Evolutionary conservation across 2,113 vertebrate genomes (phyloP), one percentile per base, ranked within the genome.

Genomic region (Cygnus buccinator): DNA sequence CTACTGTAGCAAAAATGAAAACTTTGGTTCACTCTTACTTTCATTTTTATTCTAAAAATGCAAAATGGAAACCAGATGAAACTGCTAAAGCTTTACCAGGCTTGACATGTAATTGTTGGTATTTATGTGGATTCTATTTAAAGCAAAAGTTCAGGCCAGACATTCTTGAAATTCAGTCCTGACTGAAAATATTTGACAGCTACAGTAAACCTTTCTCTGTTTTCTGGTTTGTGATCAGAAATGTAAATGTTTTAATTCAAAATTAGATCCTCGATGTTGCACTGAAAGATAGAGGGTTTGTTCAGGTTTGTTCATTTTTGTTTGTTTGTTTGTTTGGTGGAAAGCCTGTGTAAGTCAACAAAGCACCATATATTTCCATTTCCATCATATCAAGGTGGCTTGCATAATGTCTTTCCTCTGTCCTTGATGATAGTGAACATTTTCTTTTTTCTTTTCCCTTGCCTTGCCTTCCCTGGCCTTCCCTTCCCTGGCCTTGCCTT

Each of bases 121-220:
- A 55, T 83, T 85, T 86, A 44, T 88, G 37, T 76, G 50, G 46
- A 85, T 83, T 90, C 44, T 25, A 37, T 85, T 79, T 62, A 75
- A 92, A 95, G 37, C 31, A 82, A 91, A 96, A 95, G 43, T 48
- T 95, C 84, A 93, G 52, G 17, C 29, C 19, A 84, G 59, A 71
- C 33, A n/a, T 54, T 23, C 66, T 70, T 37, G 81, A 94, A 85
- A 76, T 21, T 76, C 43, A 76, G 18, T 72, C 44, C 62, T 79
- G 52, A 43, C 33, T 61, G 74, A 91, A 84, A 93, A 62, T 79
- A 87, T 75, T 91, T 94, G 16, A 41, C 13, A 70, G 58, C 67
- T 62, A 21, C 33, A 52, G 26, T 68, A 83, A 96, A 15, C 22
- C 22, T 95, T 43, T 19, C 9, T 93, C 43, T 71, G 0, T 85